Evolutionary conservation across 2,888 invertebrate species (phyloP).

Genomic region (Lutraria lutraria): DNA sequence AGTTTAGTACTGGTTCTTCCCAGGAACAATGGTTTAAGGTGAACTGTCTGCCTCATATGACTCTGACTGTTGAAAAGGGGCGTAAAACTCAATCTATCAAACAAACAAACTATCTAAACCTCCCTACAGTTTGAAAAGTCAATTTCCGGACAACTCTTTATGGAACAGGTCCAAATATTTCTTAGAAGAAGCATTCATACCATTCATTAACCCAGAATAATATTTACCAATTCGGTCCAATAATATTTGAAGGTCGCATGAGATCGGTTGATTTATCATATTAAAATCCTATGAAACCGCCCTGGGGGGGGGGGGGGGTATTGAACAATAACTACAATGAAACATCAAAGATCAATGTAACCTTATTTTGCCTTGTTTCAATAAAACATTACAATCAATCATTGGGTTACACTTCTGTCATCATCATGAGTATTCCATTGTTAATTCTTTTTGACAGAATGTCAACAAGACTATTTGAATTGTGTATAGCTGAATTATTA

Average conservation of each 20-base stretch:
- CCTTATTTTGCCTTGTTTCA: background rate
- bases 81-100: no score
- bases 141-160: background rate
- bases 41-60: no score
- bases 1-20: no score
- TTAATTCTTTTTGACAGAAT: background rate
- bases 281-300: background rate
- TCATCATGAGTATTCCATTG: conserved; percentile 1
- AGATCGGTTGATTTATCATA: background rate
- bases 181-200: no score
- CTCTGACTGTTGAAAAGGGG: no score
- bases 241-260: background rate
- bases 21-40: no score
- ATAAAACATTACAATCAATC: conserved; percentile 6
- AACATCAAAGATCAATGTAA: background rate
- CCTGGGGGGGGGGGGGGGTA: background rate
- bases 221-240: background rate
- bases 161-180: no score
- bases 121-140: conserved; percentile 16
- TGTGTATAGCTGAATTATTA: conserved; percentile 5
- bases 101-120: no score
- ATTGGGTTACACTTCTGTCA: background rate
- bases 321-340: background rate
- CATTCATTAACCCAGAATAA: background rate
- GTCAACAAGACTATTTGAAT: conserved; percentile 3